Percentiles rank a stretch among this genome's conserved stretches.
Evolutionary conservation across 2,797 vertebrate species (phyloP).

Genomic region (Hapalemur alaotrensis): DNA sequence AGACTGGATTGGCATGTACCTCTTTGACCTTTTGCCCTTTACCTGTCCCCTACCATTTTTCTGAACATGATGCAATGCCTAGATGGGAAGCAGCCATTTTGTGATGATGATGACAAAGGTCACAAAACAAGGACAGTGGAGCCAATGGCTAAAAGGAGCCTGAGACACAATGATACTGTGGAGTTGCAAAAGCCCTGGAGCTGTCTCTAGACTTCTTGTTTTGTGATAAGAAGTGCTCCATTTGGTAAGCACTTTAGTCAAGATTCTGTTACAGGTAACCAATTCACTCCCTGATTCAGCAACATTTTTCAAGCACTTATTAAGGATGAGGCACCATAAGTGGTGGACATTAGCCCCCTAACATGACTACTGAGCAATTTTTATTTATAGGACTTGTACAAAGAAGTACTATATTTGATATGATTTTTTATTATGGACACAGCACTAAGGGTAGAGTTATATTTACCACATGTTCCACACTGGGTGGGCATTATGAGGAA

Average conservation of each 20-base stretch:
- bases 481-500: not conserved
- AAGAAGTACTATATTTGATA: not conserved
- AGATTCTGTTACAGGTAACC: not conserved
- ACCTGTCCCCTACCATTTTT: not conserved
- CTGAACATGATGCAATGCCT: not conserved
- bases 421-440: not conserved
- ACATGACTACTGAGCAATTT: not conserved
- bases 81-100: not conserved
- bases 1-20: not conserved
- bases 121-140: not conserved
- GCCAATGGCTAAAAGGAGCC: not conserved
- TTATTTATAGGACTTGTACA: constrained; percentile 1
- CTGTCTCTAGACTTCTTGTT: not conserved
- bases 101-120: not conserved
- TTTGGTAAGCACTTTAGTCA: not conserved
- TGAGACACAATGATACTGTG: rapidly evolving
- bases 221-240: not conserved
- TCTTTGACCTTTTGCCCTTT: not conserved
- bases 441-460: not conserved
- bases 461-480: not conserved
- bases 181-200: not conserved
- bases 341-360: not conserved
- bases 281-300: not conserved
- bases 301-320: not conserved
- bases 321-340: not conserved